A percentile compares a stretch with the other conserved stretches of the same genome.
These are phyloP conservation scores for Sardina pilchardus DNA, from an alignment of 2,113 vertebrate genomes.

Conservation along the genomic window DNA sequence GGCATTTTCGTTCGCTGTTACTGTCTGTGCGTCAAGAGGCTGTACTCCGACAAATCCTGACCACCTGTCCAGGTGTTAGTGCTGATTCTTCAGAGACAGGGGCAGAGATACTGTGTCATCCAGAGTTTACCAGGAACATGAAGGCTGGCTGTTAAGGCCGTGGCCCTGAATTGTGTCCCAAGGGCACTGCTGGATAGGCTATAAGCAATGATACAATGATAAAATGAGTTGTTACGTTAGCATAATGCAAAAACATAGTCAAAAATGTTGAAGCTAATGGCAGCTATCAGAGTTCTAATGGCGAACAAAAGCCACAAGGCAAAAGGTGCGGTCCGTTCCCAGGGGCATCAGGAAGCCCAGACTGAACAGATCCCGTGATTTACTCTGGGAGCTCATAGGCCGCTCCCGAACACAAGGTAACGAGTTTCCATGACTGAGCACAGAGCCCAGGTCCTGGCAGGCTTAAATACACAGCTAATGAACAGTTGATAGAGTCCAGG, in stretches of 20 bases:
- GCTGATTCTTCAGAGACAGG: not conserved
- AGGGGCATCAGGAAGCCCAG: not conserved
- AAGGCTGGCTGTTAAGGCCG: not conserved
- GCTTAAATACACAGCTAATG: not conserved
- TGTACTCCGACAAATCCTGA: not conserved
- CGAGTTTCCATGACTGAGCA: conserved; percentile 10
- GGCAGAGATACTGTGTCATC: not conserved
- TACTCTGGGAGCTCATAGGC: not conserved
- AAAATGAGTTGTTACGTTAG: not conserved
- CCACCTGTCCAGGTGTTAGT: not conserved
- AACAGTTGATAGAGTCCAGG: conserved; percentile 13
- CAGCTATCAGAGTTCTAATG: not conserved
- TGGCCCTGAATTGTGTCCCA: not conserved
- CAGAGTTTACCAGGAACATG: not conserved
- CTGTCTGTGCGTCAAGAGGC: not conserved
- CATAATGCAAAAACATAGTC: not conserved
- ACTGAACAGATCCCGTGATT: not conserved
- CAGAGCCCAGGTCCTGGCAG: not conserved
- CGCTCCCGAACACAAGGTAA: not conserved
- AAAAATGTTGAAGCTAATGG: not conserved
- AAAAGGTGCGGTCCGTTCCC: not conserved
- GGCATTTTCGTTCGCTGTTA: not conserved
- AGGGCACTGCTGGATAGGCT: not conserved
- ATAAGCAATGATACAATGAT: not conserved
- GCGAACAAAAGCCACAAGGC: not conserved